These are phyloP conservation scores for Drosophila pseudoananassae DNA, from an alignment of 1,140 invertebrate genomes.

Conservation along the genomic window DNA sequence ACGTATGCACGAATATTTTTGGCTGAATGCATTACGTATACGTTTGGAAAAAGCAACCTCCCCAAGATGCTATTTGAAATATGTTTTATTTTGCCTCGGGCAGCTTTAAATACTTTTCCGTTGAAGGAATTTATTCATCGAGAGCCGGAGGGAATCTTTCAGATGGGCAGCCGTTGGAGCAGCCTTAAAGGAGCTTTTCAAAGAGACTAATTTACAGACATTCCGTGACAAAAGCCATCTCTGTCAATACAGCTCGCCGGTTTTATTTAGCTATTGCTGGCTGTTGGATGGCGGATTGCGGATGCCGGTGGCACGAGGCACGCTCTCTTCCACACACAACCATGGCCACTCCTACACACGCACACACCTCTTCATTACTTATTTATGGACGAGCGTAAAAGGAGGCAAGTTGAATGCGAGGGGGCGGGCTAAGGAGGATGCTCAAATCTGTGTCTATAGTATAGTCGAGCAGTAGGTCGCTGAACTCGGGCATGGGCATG, in stretches of 20 bases:
- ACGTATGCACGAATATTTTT: conserved; percentile 20
- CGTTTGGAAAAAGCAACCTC: neutral
- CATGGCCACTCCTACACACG: conserved; percentile 5
- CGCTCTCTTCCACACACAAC: conserved; percentile 9
- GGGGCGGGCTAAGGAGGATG: conserved; percentile 16
- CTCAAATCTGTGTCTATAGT: conserved; percentile 33
- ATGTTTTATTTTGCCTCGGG: neutral
- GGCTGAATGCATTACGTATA: conserved; percentile 1
- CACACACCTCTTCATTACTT: conserved; percentile 44
- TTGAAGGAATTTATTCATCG: neutral
- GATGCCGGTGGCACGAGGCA: conserved; percentile 7
- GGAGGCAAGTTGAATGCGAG: neutral
- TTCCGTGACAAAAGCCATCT: conserved; percentile 33
- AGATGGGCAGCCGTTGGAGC: neutral
- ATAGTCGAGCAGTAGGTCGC: conserved; percentile 53
- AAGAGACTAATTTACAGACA: conserved; percentile 27
- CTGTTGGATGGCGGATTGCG: neutral
- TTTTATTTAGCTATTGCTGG: conserved; percentile 28
- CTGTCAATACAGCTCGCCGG: conserved; percentile 34
- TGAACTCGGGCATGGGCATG: conserved; percentile 39
- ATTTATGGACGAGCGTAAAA: conserved; percentile 44
- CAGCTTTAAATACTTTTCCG: neutral
- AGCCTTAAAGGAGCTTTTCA: conserved; percentile 17
- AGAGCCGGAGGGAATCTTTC: neutral
- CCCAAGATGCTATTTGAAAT: neutral